Evolutionary conservation across 2,888 invertebrate genomes (phyloP), one percentile per base, ranked within the genome.

Genomic region (Penaeus monodon): DNA sequence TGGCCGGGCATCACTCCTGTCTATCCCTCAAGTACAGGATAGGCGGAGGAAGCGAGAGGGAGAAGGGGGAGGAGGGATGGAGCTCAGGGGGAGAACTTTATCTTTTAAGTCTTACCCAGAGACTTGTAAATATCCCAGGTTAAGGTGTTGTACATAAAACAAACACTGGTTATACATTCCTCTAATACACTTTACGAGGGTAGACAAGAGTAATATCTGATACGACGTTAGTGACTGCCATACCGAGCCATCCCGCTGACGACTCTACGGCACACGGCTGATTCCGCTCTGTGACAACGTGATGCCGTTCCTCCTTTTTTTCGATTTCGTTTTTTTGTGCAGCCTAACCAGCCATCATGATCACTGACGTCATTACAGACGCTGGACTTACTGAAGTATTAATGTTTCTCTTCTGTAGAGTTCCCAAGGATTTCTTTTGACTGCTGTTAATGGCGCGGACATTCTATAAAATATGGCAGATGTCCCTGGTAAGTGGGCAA

Each of bases 181-280:
- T 73, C 73, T 73, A 73, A 73, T 73, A 73, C 73, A 73, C 73
- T 73, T 73, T 73, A 73, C 73, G 73, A 73, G 73, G 73, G 73
- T 33, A 73, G 73, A 73, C 73, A 73, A 38, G 73, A 38, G 73
- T 22, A 73, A 73, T 73, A 73, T 73, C 73, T 27, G 73, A 73
- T 73, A 73, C 33, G 29, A 38, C 33, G 73, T 22, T 73, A 73
- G 73, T 38, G 73, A 73, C 33, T 73, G 73, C 73, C 73, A 73
- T 73, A 73, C 33, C 22, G 73, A 73, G 38, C 33, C 6, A 24
- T 33, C 73, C 73, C 73, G 14, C 57, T 57, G 57, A 57, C 57
- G 57, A 57, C 57, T 57, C 57, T 57, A 57, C 57, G 57, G 57
- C 49, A 17, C 57, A 57, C 57, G 57, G 57, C 57, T 57, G 57